Conservation (phyloP, 2,797 vertebrate species). For the Mycteria americana region DNA sequence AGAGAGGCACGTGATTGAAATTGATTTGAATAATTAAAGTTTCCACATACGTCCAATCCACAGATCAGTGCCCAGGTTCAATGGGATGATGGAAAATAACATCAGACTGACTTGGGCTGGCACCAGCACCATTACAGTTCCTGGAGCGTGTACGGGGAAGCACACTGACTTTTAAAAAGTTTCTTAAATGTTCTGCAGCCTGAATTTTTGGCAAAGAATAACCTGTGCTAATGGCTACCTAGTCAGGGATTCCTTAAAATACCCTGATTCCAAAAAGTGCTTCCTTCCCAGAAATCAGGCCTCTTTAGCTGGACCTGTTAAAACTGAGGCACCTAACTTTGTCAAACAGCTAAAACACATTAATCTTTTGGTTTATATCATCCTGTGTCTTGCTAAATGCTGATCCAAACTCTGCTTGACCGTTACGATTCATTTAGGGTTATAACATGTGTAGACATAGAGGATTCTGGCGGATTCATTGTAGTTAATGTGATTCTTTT, state of each 20-base stretch:
- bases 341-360: neutral
- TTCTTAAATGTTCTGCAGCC: neutral
- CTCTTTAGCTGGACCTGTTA: neutral
- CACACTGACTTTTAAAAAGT: neutral
- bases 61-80: conserved; percentile 63
- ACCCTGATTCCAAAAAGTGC: neutral
- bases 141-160: neutral
- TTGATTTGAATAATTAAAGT: conserved; percentile 48
- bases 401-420: neutral
- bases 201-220: neutral
- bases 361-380: neutral
- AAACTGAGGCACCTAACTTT: neutral
- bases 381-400: neutral
- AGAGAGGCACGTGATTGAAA: neutral
- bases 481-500: neutral
- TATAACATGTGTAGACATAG: neutral
- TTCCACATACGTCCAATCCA: conserved; percentile 56
- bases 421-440: neutral
- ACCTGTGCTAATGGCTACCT: neutral
- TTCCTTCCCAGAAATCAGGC: neutral
- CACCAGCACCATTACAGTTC: neutral
- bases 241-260: neutral
- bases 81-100: conserved; percentile 41
- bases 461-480: neutral
- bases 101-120: conserved; percentile 19